Conservation (phyloP, 53 echinoderm and acorn worm genomes). For the Holothuria scabra region DNA sequence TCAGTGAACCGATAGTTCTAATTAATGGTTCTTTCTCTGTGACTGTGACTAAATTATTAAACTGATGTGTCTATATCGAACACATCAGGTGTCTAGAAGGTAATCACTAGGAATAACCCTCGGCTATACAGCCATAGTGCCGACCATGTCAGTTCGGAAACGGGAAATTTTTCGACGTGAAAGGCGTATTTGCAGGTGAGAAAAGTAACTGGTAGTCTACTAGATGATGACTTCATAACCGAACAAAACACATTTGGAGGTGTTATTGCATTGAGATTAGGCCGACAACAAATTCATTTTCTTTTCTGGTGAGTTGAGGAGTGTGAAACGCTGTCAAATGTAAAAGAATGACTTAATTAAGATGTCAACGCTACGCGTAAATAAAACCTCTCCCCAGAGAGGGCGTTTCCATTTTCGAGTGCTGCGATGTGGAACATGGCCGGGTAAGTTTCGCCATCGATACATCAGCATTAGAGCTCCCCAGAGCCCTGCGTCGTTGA, state of each 20-base stretch:
- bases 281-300: constrained; percentile 37
- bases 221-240: neutral
- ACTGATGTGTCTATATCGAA: no score
- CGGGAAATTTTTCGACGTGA: no score
- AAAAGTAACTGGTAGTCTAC: no score
- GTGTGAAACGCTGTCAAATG: constrained; percentile 41
- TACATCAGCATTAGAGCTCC: constrained; percentile 41
- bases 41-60: no score
- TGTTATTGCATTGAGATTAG: constrained; percentile 16
- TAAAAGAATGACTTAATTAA: constrained; percentile 44
- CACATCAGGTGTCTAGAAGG: no score
- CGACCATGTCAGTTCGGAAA: no score
- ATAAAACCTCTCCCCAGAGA: constrained; percentile 43
- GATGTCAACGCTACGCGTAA: constrained; percentile 37
- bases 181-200: no score
- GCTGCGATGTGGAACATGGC: constrained; percentile 25
- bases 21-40: no score
- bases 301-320: constrained; percentile 13
- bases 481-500: constrained; percentile 1
- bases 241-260: constrained; percentile 13
- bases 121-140: no score
- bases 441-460: constrained; percentile 40
- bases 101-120: no score
- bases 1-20: no score
- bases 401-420: constrained; percentile 47